Conservation (phyloP, 2,797 vertebrate genomes). For the Cossypha niveicapilla region DNA sequence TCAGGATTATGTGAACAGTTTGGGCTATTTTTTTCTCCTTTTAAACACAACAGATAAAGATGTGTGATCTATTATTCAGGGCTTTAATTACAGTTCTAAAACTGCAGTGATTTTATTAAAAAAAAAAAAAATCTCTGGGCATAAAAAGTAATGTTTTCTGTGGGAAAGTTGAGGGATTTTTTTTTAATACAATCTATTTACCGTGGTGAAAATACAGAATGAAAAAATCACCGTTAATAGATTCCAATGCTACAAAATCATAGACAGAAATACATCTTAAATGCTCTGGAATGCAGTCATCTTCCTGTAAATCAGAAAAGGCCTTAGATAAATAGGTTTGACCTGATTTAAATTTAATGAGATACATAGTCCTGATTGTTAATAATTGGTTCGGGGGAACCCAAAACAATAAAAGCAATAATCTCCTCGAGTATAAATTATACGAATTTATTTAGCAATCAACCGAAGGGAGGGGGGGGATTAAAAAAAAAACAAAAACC, state of each 20-base stretch:
- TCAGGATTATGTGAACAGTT: conserved; percentile 60
- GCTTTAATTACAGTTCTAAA: conserved; percentile 73
- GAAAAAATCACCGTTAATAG: not conserved
- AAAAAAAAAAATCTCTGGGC: conserved; percentile 48
- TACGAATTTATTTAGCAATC: conserved; percentile 36
- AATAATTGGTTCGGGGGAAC: conserved; percentile 45
- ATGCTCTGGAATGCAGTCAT: not conserved
- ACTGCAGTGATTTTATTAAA: conserved; percentile 63
- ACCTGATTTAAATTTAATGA: conserved; percentile 44
- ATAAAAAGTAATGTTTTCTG: conserved; percentile 64
- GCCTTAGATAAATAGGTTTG: conserved; percentile 26
- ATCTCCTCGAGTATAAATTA: conserved; percentile 52
- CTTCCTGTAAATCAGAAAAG: conserved; percentile 36
- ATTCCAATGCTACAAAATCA: not conserved
- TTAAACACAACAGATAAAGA: conserved; percentile 65
- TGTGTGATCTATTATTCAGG: conserved; percentile 65
- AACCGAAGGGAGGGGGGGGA: not conserved
- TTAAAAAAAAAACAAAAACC: not conserved
- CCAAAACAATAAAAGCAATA: conserved; percentile 34
- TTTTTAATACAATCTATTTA: conserved; percentile 28
- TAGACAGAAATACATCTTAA: not conserved
- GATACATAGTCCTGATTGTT: conserved; percentile 44
- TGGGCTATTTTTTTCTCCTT: conserved; percentile 46
- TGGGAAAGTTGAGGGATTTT: conserved; percentile 54
- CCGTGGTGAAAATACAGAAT: conserved; percentile 11